Percentiles rank a stretch among this genome's conserved stretches.
phyloP scores from a whole-genome alignment of 1,140 invertebrate genomes.

The Trichogramma pretiosum region DNA sequence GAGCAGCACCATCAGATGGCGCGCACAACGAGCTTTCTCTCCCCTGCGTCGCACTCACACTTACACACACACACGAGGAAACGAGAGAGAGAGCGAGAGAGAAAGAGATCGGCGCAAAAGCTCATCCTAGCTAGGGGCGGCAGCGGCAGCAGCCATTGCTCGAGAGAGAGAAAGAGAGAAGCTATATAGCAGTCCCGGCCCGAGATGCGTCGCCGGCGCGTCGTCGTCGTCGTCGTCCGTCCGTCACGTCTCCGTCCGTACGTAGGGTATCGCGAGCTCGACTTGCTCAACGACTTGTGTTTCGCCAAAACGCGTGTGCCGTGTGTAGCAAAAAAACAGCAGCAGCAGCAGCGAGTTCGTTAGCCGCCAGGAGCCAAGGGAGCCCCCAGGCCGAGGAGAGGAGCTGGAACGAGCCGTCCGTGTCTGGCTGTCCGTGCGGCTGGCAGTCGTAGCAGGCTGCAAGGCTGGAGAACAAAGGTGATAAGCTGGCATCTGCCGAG shows the following conservation, averaged over 20 bases:
- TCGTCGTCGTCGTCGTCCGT: not conserved
- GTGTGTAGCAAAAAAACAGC: too few species aligned
- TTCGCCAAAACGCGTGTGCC: too few species aligned
- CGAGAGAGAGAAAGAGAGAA: not conserved
- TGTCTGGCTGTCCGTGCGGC: not conserved
- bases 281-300: too few species aligned
- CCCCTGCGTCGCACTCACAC: too few species aligned
- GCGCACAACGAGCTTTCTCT: too few species aligned
- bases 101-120: too few species aligned
- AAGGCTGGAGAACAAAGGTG: too few species aligned
- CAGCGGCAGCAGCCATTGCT: conserved; percentile 43
- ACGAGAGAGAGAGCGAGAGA: not conserved
- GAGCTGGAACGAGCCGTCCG: not conserved
- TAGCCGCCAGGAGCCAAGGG: not conserved
- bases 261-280: not conserved
- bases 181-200: too few species aligned
- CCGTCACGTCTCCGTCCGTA: not conserved
- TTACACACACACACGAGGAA: not conserved
- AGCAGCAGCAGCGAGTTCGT: not conserved
- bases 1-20: too few species aligned
- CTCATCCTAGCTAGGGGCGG: too few species aligned
- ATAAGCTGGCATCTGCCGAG: conserved; percentile 40
- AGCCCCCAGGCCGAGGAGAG: not conserved
- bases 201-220: too few species aligned
- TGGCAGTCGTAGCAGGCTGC: too few species aligned